Conservation (phyloP, 2,888 invertebrate species). For the Metacarcinus magister region DNA sequence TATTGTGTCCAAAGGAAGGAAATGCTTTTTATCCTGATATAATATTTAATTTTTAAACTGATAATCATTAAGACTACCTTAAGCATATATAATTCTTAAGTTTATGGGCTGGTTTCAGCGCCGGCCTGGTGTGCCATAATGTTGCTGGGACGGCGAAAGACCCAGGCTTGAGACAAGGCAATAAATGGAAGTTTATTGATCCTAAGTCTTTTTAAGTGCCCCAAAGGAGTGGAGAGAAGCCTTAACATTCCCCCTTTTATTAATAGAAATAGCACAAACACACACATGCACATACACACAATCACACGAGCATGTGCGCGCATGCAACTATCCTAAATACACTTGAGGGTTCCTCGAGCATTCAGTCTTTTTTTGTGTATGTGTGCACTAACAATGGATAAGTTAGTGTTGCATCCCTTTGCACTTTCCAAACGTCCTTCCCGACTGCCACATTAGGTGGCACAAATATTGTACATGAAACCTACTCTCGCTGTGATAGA, state of each 20-base stretch:
- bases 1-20: constrained; percentile 1
- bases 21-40: constrained; percentile 10
- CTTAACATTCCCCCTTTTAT: neutral
- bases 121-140: constrained; percentile 42
- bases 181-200: constrained; percentile 80
- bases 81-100: constrained; percentile 16
- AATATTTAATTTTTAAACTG: constrained; percentile 60
- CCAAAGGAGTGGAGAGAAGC: constrained; percentile 46
- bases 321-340: neutral
- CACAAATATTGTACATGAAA: neutral
- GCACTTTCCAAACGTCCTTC: neutral
- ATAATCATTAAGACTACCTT: constrained; percentile 1
- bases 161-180: constrained; percentile 80
- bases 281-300: constrained; percentile 31
- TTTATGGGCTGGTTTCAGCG: neutral
- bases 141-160: constrained; percentile 30
- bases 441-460: neutral
- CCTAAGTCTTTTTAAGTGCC: constrained; percentile 73
- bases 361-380: neutral
- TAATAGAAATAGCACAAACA: neutral
- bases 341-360: constrained; percentile 12
- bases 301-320: neutral
- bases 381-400: neutral
- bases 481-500: neutral
- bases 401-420: neutral